These are phyloP conservation scores for Manduca sexta DNA, from an alignment of 1,140 invertebrate genomes.

Conservation along the genomic window DNA sequence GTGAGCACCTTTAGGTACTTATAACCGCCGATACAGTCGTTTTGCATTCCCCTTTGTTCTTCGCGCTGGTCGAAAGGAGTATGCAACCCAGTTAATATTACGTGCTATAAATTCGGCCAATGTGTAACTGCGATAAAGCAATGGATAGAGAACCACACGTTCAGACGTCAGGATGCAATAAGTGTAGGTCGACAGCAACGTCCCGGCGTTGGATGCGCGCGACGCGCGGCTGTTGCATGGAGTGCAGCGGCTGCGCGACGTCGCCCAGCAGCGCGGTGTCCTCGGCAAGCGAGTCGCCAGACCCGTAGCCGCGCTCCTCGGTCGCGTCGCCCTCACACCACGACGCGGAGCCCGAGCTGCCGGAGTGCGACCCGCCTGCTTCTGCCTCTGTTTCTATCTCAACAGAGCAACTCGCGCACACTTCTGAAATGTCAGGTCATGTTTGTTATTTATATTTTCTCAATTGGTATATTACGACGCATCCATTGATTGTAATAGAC, in stretches of 20 bases:
- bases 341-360: conserved; percentile 69
- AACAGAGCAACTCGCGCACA: conserved; percentile 60
- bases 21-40: too few species aligned
- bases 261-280: conserved; percentile 73
- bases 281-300: conserved; percentile 68
- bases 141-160: background rate
- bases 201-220: conserved; percentile 52
- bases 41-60: too few species aligned
- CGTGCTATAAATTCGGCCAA: too few species aligned
- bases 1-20: too few species aligned
- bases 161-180: conserved; percentile 63
- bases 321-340: conserved; percentile 68
- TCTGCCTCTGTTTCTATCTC: conserved; percentile 59
- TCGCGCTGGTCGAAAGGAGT: too few species aligned
- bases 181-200: conserved; percentile 63
- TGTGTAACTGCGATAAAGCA: too few species aligned
- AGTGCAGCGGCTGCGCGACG: conserved; percentile 33
- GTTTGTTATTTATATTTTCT: too few species aligned
- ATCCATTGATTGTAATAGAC: too few species aligned
- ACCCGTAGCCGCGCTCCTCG: conserved; percentile 72
- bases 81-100: too few species aligned
- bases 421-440: conserved; percentile 42
- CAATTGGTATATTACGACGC: too few species aligned
- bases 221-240: conserved; percentile 37
- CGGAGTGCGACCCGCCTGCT: conserved; percentile 48